Percentiles rank a stretch among this genome's conserved stretches.
Conservation (phyloP, 2,888 invertebrate genomes). For the Cerceris ruficornis region DNA sequence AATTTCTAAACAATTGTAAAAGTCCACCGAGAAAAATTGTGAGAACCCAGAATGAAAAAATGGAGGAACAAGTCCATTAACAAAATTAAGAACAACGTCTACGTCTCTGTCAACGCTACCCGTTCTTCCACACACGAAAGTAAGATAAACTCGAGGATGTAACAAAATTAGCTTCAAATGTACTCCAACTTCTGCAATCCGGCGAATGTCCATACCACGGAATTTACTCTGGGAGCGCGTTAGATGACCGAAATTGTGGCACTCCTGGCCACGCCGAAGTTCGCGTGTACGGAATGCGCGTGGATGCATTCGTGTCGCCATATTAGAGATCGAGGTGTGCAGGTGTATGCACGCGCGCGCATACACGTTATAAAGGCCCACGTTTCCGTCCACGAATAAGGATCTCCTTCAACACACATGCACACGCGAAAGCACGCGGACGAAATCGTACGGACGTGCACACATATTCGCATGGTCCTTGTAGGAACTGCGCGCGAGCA, state of each 20-base stretch:
- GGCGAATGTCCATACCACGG: too few species aligned
- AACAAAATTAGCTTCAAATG: too few species aligned
- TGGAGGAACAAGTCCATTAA: too few species aligned
- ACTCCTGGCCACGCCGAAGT: conserved; percentile 20
- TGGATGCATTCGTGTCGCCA: conserved; percentile 26
- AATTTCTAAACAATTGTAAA: too few species aligned
- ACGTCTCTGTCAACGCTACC: too few species aligned
- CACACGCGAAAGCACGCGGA: not conserved
- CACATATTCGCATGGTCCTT: conserved; percentile 25
- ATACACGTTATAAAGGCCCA: conserved; percentile 40
- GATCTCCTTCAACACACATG: not conserved
- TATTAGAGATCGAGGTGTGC: conserved; percentile 39
- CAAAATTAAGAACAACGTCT: too few species aligned
- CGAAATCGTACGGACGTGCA: conserved; percentile 2
- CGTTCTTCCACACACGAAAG: too few species aligned
- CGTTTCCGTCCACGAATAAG: not conserved
- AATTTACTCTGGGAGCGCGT: not conserved
- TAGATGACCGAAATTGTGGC: conserved; percentile 4
- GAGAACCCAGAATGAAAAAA: too few species aligned
- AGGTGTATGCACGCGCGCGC: conserved; percentile 9
- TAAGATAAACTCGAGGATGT: too few species aligned
- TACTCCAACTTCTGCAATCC: too few species aligned
- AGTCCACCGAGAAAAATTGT: too few species aligned
- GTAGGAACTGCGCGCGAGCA: conserved; percentile 62
- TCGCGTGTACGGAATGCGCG: conserved; percentile 12